Conservation (phyloP, 35 echinoderm and acorn worm genomes). For the Heliocidaris tuberculata region DNA sequence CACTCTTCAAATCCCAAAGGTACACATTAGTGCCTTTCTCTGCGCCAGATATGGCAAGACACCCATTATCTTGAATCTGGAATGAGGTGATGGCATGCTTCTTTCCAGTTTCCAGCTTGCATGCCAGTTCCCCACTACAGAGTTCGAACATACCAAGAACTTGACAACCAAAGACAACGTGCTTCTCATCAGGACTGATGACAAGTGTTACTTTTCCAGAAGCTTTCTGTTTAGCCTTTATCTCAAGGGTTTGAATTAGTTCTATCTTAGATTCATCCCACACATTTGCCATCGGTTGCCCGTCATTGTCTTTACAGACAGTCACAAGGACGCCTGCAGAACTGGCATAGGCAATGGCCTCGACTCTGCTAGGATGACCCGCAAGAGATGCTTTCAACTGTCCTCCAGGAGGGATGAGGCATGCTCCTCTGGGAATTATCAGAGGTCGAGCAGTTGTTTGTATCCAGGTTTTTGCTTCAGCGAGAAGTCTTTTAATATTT, state of each 20-base stretch:
- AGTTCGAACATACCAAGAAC: slow-evolving; percentile 60
- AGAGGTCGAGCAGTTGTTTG: slow-evolving; percentile 49
- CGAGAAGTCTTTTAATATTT: slow-evolving; percentile 48
- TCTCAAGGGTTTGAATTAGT: slow-evolving; percentile 66
- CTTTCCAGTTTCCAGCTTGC: slow-evolving; percentile 52
- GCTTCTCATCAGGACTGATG: slow-evolving; percentile 23
- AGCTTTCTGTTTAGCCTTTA: neutral
- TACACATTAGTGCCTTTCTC: slow-evolving; percentile 51
- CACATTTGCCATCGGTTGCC: slow-evolving; percentile 67
- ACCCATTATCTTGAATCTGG: neutral
- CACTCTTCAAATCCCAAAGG: slow-evolving; percentile 57
- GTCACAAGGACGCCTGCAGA: slow-evolving; percentile 58
- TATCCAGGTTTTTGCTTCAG: slow-evolving; percentile 62
- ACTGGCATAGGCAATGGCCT: slow-evolving; percentile 49
- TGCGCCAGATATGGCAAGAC: slow-evolving; percentile 26
- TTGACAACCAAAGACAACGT: slow-evolving; percentile 61
- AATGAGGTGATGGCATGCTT: slow-evolving; percentile 44
- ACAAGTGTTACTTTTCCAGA: slow-evolving; percentile 33
- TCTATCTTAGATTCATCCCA: slow-evolving; percentile 73
- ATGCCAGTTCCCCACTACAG: slow-evolving; percentile 57
- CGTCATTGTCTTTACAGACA: slow-evolving; percentile 56
- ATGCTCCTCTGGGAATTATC: slow-evolving; percentile 65
- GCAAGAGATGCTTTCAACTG: slow-evolving; percentile 62
- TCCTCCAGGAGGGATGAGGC: slow-evolving; percentile 83
- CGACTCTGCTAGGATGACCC: slow-evolving; percentile 69